phyloP scores from a whole-genome alignment of 2,888 invertebrate species.

The Myathropa florea region DNA sequence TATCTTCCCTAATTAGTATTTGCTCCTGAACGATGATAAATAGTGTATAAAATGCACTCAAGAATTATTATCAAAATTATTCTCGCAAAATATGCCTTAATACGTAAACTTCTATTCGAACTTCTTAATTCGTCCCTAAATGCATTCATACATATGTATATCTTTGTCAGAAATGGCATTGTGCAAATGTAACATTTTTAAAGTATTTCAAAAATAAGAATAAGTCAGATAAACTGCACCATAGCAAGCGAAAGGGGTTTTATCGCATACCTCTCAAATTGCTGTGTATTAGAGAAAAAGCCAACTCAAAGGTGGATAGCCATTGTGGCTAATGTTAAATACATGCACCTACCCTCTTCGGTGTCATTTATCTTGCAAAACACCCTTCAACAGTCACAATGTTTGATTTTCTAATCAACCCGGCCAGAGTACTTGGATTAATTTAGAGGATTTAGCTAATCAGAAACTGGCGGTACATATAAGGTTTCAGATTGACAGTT shows the following conservation, averaged over 20 bases:
- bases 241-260: conserved; percentile 6
- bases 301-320: conserved; percentile 36
- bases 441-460: conserved; percentile 68
- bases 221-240: not conserved
- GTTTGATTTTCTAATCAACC: conserved; percentile 69
- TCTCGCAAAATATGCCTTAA: no score
- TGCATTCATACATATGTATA: not conserved
- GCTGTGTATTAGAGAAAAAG: conserved; percentile 1
- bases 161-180: not conserved
- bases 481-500: conserved; percentile 68
- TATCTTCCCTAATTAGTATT: no score
- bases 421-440: conserved; percentile 62
- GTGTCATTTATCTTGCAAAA: conserved; percentile 41
- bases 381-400: conserved; percentile 51
- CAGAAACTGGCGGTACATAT: conserved; percentile 59
- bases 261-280: not conserved
- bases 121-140: no score
- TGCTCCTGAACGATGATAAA: no score
- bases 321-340: conserved; percentile 14
- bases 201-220: not conserved
- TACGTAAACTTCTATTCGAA: no score
- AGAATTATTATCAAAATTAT: no score
- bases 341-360: conserved; percentile 16
- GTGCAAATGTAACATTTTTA: no score
- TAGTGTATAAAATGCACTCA: no score